Evolutionary conservation across 1,140 invertebrate species (phyloP).

Genomic region (Chrysopa pallens): DNA sequence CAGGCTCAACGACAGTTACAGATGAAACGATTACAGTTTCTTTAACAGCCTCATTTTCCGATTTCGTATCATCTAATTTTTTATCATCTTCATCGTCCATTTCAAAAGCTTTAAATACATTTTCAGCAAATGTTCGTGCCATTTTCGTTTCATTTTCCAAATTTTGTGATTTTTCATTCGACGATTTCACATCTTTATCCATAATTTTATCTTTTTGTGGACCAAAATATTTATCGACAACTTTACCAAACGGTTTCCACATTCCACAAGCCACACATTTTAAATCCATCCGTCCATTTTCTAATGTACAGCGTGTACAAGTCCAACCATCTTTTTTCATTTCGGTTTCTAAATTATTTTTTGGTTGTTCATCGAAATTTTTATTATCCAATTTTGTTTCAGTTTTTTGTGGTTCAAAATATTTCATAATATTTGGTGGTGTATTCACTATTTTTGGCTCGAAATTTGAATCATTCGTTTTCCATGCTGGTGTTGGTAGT

Average conservation of each 20-base stretch:
- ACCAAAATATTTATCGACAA: neutral
- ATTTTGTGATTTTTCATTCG: neutral
- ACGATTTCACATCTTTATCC: neutral
- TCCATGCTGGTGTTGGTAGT: neutral
- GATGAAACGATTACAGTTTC: neutral
- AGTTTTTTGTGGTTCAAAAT: neutral
- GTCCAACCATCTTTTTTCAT: constrained; percentile 14
- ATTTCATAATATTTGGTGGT: neutral
- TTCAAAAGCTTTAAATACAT: neutral
- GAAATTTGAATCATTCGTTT: neutral
- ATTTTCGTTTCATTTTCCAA: neutral
- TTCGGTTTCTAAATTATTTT: neutral
- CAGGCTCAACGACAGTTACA: neutral
- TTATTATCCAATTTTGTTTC: neutral
- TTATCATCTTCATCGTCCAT: constrained; percentile 3
- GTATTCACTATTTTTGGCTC: neutral
- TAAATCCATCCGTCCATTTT: constrained; percentile 22
- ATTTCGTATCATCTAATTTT: constrained; percentile 2
- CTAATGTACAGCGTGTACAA: constrained; percentile 23
- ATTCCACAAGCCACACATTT: constrained; percentile 24
- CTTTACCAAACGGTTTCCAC: constrained; percentile 8
- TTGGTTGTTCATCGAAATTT: neutral
- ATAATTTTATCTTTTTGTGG: neutral
- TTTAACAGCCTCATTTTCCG: constrained; percentile 2
- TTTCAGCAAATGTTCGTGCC: neutral